These are phyloP conservation scores for Beroe forskalii DNA, from an alignment of 37 sponge, comb jelly and placozoan genomes.

Conservation along the genomic window DNA sequence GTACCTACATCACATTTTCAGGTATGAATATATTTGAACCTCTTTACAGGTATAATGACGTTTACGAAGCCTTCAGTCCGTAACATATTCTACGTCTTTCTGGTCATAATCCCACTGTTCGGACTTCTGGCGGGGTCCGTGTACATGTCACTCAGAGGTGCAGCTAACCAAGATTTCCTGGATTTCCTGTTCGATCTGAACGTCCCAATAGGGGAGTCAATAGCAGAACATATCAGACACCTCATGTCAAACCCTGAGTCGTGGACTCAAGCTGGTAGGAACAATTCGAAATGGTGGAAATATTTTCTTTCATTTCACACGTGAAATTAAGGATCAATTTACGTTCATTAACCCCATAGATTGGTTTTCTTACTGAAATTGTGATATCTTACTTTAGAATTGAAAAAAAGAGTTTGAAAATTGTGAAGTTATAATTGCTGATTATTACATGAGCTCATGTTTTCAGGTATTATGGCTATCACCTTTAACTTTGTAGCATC, in stretches of 20 bases:
- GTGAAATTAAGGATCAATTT: no score
- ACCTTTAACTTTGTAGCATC: slow-evolving; percentile 3
- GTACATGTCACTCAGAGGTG: slow-evolving; percentile 35
- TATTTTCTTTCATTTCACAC: no score
- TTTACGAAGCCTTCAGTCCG: slow-evolving; percentile 19
- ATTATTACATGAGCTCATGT: no score
- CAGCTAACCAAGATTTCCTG: not conserved
- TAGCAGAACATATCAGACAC: not conserved
- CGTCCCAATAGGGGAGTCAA: not conserved
- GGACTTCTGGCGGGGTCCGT: slow-evolving; percentile 1
- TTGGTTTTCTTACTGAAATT: no score
- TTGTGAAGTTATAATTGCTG: no score
- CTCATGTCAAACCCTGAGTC: not conserved
- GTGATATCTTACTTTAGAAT: no score
- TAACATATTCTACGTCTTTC: not conserved
- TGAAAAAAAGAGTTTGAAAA: no score
- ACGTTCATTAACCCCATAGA: no score
- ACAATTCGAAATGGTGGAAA: no score
- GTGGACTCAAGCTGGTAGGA: slow-evolving; percentile 53
- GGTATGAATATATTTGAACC: no score
- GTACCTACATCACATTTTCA: no score
- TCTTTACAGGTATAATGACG: not conserved
- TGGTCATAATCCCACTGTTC: slow-evolving; percentile 7
- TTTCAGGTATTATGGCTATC: slow-evolving; percentile 34
- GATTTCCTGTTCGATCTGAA: slow-evolving; percentile 11